Percentiles rank a stretch among this genome's conserved stretches.
Evolutionary conservation across 1,140 invertebrate species (phyloP).

Genomic region (Wasmannia auropunctata): DNA sequence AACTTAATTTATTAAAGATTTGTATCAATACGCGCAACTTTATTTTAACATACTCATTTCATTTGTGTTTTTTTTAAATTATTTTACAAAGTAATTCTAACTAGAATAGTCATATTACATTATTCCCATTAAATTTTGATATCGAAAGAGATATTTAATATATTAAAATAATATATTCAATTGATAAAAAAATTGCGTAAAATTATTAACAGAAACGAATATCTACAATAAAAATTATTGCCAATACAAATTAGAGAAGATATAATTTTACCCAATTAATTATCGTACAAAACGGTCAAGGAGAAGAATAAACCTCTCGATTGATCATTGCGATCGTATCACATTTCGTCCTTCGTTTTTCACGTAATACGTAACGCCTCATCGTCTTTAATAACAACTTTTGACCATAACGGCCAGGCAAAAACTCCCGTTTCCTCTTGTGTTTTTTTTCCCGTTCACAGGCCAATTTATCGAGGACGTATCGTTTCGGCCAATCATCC

Average conservation of each 20-base stretch:
- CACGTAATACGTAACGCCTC: neutral
- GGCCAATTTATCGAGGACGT: conserved; percentile 69
- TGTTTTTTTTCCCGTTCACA: conserved; percentile 10
- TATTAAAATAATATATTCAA: neutral
- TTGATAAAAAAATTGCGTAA: neutral
- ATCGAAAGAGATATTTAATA: neutral
- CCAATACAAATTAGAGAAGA: neutral
- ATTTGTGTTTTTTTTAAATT: neutral
- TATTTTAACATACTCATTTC: neutral
- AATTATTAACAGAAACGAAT: neutral
- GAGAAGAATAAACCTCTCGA: neutral
- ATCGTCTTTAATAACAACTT: conserved; percentile 13
- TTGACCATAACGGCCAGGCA: neutral
- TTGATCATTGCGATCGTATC: neutral
- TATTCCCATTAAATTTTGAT: neutral
- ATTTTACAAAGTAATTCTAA: neutral
- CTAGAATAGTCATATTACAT: neutral
- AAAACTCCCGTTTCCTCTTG: neutral
- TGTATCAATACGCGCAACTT: neutral
- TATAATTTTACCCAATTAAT: neutral
- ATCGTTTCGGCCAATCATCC: conserved; percentile 73
- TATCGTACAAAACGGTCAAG: neutral
- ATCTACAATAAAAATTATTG: neutral
- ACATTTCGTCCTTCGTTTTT: conserved; percentile 3
- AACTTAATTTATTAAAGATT: neutral